Evolutionary conservation across 2,797 vertebrate species (phyloP).

Genomic region (Glyptemys insculpta): DNA sequence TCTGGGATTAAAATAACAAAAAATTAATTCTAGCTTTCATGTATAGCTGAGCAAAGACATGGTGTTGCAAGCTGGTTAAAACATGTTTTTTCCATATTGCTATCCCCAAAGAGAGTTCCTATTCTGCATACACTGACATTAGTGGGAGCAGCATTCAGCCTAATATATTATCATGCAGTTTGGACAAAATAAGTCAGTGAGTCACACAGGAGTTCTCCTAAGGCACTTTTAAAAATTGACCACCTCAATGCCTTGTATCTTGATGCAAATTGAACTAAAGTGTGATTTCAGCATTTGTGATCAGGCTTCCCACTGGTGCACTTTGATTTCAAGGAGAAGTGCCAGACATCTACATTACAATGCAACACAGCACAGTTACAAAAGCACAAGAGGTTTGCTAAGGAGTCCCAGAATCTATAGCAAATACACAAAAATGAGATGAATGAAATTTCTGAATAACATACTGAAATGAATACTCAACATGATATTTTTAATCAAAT

Average conservation of each 20-base stretch:
- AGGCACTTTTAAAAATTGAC: not conserved
- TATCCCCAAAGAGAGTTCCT: not conserved
- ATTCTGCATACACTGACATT: not conserved
- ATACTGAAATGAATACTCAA: conserved; percentile 57
- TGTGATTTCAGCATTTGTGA: conserved; percentile 1
- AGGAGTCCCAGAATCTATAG: conserved; percentile 44
- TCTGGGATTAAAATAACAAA: not conserved
- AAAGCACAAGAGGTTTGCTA: conserved; percentile 49
- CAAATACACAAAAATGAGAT: conserved; percentile 41
- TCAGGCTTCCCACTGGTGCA: conserved; percentile 49
- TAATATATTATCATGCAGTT: fast-evolving
- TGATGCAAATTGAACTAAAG: conserved; percentile 37
- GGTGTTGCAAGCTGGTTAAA: not conserved
- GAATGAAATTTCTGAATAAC: conserved; percentile 50
- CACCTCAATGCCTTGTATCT: conserved; percentile 23
- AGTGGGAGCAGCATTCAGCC: fast-evolving
- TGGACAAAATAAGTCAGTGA: not conserved
- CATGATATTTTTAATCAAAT: conserved; percentile 2
- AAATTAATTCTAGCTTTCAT: not conserved
- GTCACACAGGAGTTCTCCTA: not conserved
- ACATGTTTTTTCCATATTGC: not conserved
- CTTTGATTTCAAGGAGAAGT: conserved; percentile 35
- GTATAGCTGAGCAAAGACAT: not conserved
- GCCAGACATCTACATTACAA: conserved; percentile 72
- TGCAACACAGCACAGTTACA: conserved; percentile 21